phyloP scores from a whole-genome alignment of 2,888 invertebrate species.

The Pandemis cinnamomeana region DNA sequence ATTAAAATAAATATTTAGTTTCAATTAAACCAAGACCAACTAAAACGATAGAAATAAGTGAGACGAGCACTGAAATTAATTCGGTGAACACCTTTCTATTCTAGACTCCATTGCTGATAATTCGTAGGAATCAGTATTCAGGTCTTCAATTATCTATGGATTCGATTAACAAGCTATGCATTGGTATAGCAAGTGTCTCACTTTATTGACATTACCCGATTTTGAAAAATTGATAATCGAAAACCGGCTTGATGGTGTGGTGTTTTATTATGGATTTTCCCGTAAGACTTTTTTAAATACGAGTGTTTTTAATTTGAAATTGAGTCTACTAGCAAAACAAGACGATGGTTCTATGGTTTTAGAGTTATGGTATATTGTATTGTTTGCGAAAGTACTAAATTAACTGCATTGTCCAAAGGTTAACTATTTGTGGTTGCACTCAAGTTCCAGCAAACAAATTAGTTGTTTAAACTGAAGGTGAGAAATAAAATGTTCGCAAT shows the following conservation, averaged over 20 bases:
- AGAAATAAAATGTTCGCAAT: background rate
- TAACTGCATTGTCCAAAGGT: background rate
- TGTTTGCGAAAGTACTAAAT: background rate
- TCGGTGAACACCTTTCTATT: too few species aligned
- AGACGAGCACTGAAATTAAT: too few species aligned
- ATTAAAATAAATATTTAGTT: background rate
- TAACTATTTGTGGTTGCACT: conserved; percentile 1
- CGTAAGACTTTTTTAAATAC: too few species aligned
- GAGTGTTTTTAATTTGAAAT: too few species aligned
- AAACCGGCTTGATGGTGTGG: background rate
- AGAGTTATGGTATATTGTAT: too few species aligned
- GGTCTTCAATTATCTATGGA: background rate
- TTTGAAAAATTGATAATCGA: background rate
- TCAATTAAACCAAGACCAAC: background rate
- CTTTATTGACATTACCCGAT: background rate
- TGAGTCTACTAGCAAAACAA: too few species aligned
- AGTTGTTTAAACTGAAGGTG: background rate
- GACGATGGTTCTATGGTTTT: too few species aligned
- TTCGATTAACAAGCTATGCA: background rate
- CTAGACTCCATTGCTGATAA: background rate
- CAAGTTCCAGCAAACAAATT: background rate
- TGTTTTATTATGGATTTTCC: too few species aligned
- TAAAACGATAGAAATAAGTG: background rate
- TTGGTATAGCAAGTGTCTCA: background rate
- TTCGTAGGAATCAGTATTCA: background rate